A percentile compares a stretch with the other conserved stretches of the same genome.
Conservation (phyloP, 2,888 invertebrate genomes). For the Aporophyla nigra region DNA sequence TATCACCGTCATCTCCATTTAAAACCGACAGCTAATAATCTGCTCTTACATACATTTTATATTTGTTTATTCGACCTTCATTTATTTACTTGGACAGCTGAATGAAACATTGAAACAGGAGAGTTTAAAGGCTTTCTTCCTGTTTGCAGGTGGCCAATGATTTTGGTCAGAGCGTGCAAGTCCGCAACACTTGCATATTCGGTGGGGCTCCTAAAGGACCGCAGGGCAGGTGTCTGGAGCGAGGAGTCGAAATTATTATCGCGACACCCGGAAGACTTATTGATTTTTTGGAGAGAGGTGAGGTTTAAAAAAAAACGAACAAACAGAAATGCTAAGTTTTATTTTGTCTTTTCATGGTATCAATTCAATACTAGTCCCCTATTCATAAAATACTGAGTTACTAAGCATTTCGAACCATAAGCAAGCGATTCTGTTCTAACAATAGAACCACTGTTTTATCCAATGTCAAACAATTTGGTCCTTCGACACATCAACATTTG, state of each 20-base stretch:
- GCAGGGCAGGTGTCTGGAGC: conserved; percentile 95
- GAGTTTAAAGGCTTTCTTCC: not conserved
- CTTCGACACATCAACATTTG: not conserved
- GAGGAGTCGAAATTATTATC: conserved; percentile 98
- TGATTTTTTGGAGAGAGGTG: conserved; percentile 96
- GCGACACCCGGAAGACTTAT: conserved; percentile 99
- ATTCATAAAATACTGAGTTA: not conserved
- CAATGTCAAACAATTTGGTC: not conserved
- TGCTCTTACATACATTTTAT: conserved; percentile 43
- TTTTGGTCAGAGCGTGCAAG: conserved; percentile 96
- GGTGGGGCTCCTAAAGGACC: conserved; percentile 99
- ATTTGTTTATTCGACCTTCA: conserved; percentile 29
- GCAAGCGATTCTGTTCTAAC: not conserved
- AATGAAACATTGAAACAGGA: not conserved
- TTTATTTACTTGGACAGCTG: not conserved
- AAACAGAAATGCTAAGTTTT: not conserved
- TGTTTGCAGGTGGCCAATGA: conserved; percentile 95
- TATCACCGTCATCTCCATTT: conserved; percentile 22
- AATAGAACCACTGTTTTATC: not conserved
- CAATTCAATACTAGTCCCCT: not conserved
- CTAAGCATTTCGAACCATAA: not conserved
- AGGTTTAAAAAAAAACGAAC: not conserved
- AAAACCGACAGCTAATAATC: conserved; percentile 26
- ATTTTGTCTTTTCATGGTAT: conserved; percentile 7
- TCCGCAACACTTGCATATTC: conserved; percentile 98